A percentile compares a stretch with the other conserved stretches of the same genome.
These are phyloP conservation scores for Allophyes oxyacanthae DNA, from an alignment of 2,888 invertebrate species.

Conservation along the genomic window DNA sequence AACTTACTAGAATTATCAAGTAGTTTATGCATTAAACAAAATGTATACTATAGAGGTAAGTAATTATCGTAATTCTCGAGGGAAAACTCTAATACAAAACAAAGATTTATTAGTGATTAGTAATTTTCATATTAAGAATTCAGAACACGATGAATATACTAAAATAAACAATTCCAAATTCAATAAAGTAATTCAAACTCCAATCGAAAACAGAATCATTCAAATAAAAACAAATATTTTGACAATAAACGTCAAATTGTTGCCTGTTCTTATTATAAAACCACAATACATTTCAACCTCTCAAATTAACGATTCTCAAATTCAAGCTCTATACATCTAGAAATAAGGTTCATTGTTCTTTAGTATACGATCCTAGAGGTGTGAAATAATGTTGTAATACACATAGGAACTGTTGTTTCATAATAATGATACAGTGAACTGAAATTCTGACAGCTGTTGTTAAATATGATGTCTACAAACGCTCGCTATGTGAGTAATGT, in stretches of 20 bases:
- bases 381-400: slow-evolving; percentile 36
- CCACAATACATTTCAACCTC: slow-evolving; percentile 4
- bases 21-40: too few species aligned
- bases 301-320: background rate
- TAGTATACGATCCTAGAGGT: slow-evolving; percentile 4
- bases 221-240: slow-evolving; percentile 4
- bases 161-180: too few species aligned
- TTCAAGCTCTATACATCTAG: background rate
- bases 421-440: slow-evolving; percentile 51
- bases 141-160: too few species aligned
- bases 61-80: too few species aligned
- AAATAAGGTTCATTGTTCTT: slow-evolving; percentile 13
- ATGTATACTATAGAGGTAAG: too few species aligned
- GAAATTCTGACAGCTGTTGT: slow-evolving; percentile 49
- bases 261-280: slow-evolving; percentile 21
- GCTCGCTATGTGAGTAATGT: slow-evolving; percentile 40
- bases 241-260: slow-evolving; percentile 2
- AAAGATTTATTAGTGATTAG: too few species aligned
- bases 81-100: too few species aligned
- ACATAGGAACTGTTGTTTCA: slow-evolving; percentile 37
- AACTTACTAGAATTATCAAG: too few species aligned
- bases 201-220: slow-evolving; percentile 2
- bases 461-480: slow-evolving; percentile 51
- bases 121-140: too few species aligned
- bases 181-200: background rate